These are phyloP conservation scores for Sprattus sprattus DNA, from an alignment of 2,113 vertebrate genomes.

Conservation along the genomic window DNA sequence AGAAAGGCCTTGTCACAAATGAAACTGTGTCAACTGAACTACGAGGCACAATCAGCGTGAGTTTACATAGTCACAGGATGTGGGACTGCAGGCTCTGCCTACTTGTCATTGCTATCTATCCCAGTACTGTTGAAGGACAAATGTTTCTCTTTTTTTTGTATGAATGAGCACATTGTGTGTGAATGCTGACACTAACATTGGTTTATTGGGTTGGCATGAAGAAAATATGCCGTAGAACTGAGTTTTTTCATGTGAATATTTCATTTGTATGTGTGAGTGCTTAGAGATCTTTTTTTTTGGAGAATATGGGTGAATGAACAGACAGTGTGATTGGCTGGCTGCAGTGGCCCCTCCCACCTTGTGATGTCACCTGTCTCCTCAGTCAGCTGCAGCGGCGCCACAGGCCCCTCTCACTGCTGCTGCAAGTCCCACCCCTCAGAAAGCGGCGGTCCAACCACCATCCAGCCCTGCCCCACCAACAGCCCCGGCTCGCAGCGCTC, in stretches of 20 bases:
- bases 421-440: slow-evolving; percentile 54
- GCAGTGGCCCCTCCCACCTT: slow-evolving; percentile 45
- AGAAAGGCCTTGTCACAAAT: no score
- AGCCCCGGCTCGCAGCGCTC: slow-evolving; percentile 63
- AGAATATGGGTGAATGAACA: background rate
- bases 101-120: no score
- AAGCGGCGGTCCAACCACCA: slow-evolving; percentile 54
- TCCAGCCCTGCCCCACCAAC: slow-evolving; percentile 71
- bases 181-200: background rate
- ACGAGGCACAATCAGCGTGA: no score
- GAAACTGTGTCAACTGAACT: no score
- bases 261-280: background rate
- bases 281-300: no score
- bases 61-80: no score
- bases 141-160: no score
- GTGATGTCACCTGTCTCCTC: slow-evolving; percentile 16
- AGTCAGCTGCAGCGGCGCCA: slow-evolving; percentile 36
- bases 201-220: background rate
- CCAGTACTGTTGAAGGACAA: no score
- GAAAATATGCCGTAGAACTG: no score
- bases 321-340: slow-evolving; percentile 47
- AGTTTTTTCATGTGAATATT: background rate
- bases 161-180: no score
- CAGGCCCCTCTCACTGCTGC: slow-evolving; percentile 32
- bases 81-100: no score